Evolutionary conservation across 2,113 vertebrate species (phyloP).

Genomic region (Myanophis thanlyinensis): DNA sequence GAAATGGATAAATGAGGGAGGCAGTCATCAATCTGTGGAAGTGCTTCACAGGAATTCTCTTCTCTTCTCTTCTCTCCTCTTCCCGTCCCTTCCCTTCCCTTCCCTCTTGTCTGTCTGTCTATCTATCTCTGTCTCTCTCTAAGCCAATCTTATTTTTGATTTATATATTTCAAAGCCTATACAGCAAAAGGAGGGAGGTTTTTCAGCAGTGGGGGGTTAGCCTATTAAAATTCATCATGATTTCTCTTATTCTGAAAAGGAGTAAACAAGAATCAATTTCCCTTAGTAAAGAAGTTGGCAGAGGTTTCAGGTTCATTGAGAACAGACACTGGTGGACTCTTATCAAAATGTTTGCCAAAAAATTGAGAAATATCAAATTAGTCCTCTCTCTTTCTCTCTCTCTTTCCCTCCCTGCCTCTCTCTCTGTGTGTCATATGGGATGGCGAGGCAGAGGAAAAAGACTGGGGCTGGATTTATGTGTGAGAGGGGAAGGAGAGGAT

Average conservation of each 20-base stretch:
- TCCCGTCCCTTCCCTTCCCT: slow-evolving; percentile 7
- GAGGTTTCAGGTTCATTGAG: slow-evolving; percentile 49
- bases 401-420: background rate
- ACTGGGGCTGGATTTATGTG: slow-evolving; percentile 29
- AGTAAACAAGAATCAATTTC: slow-evolving; percentile 68
- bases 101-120: slow-evolving; percentile 40
- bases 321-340: slow-evolving; percentile 38
- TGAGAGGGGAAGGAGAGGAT: slow-evolving; percentile 16
- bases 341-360: slow-evolving; percentile 31
- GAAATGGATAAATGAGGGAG: background rate
- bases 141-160: slow-evolving; percentile 56
- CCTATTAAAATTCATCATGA: slow-evolving; percentile 64
- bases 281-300: slow-evolving; percentile 50
- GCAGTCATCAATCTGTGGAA: slow-evolving; percentile 37
- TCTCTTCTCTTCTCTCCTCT: background rate
- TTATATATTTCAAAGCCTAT: slow-evolving; percentile 63
- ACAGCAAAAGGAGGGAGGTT: slow-evolving; percentile 56
- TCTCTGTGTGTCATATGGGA: no score
- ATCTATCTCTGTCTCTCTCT: background rate
- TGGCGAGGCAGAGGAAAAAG: background rate
- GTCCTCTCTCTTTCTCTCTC: background rate
- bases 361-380: slow-evolving; percentile 44
- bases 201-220: slow-evolving; percentile 56
- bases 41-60: slow-evolving; percentile 22
- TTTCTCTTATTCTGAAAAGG: slow-evolving; percentile 54